Evolutionary conservation across 2,113 vertebrate genomes (phyloP).

Genomic region (Nanger granti): DNA sequence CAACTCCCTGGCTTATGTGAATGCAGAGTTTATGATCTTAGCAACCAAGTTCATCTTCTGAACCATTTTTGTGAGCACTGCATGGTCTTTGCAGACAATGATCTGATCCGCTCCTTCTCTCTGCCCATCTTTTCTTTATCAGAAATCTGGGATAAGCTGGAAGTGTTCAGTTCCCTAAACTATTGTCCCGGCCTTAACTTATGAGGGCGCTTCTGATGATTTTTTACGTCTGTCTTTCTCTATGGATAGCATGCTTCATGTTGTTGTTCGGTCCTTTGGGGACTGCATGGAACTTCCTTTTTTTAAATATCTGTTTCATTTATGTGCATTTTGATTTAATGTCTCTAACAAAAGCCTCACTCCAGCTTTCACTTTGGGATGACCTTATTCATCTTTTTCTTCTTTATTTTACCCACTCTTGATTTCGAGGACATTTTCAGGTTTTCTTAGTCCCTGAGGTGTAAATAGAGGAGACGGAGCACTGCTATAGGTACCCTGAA

Average conservation of each 20-base stretch:
- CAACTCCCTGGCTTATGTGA: neutral
- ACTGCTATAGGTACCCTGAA: neutral
- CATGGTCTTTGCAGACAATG: neutral
- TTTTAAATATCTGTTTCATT: neutral
- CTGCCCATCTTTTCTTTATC: neutral
- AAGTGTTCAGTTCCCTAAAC: neutral
- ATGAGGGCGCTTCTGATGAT: neutral
- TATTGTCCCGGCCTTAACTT: neutral
- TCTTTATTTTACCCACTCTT: neutral
- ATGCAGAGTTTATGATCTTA: conserved; percentile 10
- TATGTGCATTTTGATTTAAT: neutral
- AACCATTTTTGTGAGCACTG: conserved; percentile 27
- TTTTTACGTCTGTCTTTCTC: neutral
- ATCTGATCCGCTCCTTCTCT: neutral
- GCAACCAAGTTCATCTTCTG: conserved; percentile 25
- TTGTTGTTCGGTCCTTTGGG: neutral
- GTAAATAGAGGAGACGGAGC: neutral
- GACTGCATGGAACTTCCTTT: neutral
- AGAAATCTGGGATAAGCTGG: neutral
- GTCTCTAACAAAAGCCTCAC: neutral
- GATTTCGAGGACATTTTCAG: neutral
- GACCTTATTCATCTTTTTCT: neutral
- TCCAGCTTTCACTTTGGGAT: neutral
- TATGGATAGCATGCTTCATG: fast-evolving
- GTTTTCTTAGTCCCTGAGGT: neutral